Percentiles rank a stretch among this genome's conserved stretches.
phyloP scores from a whole-genome alignment of 2,797 vertebrate species.

The Pteropus rufus region DNA sequence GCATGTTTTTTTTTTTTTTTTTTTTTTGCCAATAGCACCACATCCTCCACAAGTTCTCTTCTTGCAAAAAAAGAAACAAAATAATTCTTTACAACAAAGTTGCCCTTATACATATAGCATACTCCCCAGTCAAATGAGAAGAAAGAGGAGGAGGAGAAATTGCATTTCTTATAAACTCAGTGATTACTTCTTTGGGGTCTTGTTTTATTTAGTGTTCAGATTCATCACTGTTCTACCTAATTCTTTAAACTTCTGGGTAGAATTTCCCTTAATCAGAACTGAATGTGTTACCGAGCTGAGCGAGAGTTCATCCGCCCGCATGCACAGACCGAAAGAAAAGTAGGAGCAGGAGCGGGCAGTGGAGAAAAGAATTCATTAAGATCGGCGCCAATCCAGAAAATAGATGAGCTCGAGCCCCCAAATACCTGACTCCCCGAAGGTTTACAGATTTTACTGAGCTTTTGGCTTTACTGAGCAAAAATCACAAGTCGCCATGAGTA shows the following conservation, averaged over 20 bases:
- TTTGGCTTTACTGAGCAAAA: not conserved
- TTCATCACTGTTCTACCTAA: not conserved
- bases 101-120: not conserved
- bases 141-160: not conserved
- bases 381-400: not conserved
- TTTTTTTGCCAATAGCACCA: not conserved
- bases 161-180: not conserved
- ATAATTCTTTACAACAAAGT: not conserved
- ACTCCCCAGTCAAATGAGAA: not conserved
- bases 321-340: not conserved
- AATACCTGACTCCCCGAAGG: not conserved
- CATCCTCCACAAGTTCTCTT: not conserved
- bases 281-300: not conserved
- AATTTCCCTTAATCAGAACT: not conserved
- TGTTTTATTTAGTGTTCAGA: not conserved
- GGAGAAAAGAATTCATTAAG: not conserved
- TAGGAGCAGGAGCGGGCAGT: not conserved
- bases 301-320: not conserved
- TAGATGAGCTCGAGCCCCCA: not conserved
- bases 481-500: not conserved
- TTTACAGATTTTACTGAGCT: not conserved
- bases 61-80: not conserved
- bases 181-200: not conserved
- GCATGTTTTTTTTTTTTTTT: not conserved
- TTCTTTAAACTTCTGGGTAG: not conserved